A percentile compares a stretch with the other conserved stretches of the same genome.
These are phyloP conservation scores for Hiodon tergisus DNA, from an alignment of 2,113 vertebrate species.

Conservation along the genomic window DNA sequence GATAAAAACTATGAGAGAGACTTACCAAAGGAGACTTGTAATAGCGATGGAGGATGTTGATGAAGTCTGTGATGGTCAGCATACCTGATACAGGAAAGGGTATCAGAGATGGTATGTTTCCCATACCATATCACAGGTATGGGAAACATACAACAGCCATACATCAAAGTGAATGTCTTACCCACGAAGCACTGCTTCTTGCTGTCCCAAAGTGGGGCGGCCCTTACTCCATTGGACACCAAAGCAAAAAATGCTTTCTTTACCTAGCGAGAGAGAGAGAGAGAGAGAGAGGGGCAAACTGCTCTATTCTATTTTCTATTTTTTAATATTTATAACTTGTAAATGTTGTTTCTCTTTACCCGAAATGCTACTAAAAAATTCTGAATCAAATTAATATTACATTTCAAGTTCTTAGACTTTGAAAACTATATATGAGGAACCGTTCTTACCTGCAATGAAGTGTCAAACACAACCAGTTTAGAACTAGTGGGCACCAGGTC, in stretches of 20 bases:
- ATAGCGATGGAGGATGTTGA: constrained; percentile 95
- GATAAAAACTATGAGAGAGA: not conserved
- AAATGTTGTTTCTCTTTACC: not conserved
- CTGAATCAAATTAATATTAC: not conserved
- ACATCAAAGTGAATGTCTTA: constrained; percentile 49
- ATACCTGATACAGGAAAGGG: constrained; percentile 65
- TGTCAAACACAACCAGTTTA: constrained; percentile 96
- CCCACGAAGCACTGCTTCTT: constrained; percentile 96
- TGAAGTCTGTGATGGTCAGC: constrained; percentile 98
- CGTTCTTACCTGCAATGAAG: constrained; percentile 80
- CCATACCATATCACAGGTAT: not conserved
- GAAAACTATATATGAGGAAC: no score
- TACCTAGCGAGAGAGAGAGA: constrained; percentile 62
- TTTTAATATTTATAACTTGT: not conserved
- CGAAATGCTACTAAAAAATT: not conserved
- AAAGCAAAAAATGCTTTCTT: constrained; percentile 98
- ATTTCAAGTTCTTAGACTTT: no score
- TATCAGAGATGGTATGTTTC: not conserved
- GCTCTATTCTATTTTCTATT: not conserved
- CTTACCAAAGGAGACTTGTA: constrained; percentile 96
- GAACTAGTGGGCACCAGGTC: constrained; percentile 96
- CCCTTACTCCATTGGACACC: constrained; percentile 91
- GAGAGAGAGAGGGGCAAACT: not conserved
- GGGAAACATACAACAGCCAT: not conserved
- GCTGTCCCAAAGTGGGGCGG: constrained; percentile 94